Evolutionary conservation across 2,113 vertebrate genomes (phyloP), one percentile per base, ranked within the genome.

Genomic region (Scophthalmus maximus): DNA sequence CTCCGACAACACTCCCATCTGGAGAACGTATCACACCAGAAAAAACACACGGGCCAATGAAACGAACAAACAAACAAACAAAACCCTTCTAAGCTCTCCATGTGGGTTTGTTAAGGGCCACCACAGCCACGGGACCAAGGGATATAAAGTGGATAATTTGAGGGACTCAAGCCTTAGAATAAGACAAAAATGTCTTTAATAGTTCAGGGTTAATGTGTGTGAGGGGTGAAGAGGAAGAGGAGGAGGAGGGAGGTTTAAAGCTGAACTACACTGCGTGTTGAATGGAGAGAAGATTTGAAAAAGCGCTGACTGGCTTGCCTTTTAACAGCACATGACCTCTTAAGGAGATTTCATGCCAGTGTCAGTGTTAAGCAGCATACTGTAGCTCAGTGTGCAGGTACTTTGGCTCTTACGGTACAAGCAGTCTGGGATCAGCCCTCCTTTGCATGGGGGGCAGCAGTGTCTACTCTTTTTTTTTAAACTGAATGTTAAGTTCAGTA

Each of bases 281-380:
- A 78, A 84, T 68, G 73, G 51, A 78, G 76, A 58, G 67, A 75
- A 62, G 68, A 83, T 61, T 78, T 83, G 38, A 61, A 86, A 82
- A 90, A 72, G 76, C 85, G 84, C 88, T 85, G 83, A 83, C 69
- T 58, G 70, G 50, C 62, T 85, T 65, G 52, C 58, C 78, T 79
- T 85, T 89, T 81, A 59, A 79, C 77, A 60, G 78, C 89, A 82
- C 84, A 88, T 89, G 85, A 91, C 83, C 84, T 75, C 68, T 59
- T 87, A 89, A 91, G 89, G 68, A 87, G 85, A 91, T 91, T 87
- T 85, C 58, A 76, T 62, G 63, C 68, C 65, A 50, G 62, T 66
- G 81, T 85, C 72, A 74, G 79, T 75, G 76, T 67, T 77, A 38
- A 87, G 80, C 83, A 77, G 83, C 44, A 42, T 9, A 18, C 53